These are phyloP conservation scores for Merluccius polli DNA, from an alignment of 2,797 vertebrate genomes.

Conservation along the genomic window DNA sequence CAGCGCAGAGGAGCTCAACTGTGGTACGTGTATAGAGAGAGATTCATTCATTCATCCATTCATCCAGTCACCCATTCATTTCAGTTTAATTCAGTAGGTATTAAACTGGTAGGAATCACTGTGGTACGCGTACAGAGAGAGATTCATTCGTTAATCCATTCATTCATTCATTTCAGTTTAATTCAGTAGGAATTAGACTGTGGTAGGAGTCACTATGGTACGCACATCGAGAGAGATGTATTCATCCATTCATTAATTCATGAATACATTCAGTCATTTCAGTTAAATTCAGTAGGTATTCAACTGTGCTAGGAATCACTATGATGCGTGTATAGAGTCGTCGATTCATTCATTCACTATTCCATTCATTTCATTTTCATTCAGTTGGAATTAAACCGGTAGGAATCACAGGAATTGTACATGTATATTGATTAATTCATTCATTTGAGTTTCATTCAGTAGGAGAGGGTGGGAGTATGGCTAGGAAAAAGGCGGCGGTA, in stretches of 20 bases:
- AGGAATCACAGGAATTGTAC: too few relatives aligned
- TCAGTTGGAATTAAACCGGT: too few relatives aligned
- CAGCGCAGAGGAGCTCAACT: constrained; percentile 91
- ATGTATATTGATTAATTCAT: too few relatives aligned
- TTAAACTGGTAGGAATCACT: neutral
- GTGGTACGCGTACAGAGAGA: neutral
- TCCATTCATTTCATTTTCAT: neutral
- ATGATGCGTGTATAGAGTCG: neutral
- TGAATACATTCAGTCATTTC: neutral
- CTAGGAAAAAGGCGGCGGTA: neutral
- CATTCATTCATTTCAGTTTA: neutral
- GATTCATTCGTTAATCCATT: neutral
- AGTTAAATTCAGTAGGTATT: neutral
- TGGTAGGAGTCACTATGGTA: neutral
- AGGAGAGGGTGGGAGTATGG: neutral
- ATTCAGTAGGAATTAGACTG: too few relatives aligned
- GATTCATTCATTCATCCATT: neutral
- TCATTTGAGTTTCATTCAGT: neutral
- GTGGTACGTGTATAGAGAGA: constrained; percentile 73
- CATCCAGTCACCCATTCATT: neutral
- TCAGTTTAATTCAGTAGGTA: neutral
- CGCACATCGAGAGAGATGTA: too few relatives aligned
- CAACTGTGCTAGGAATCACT: neutral
- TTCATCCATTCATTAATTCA: too few relatives aligned
- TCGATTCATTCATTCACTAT: neutral